Percentiles rank a stretch among this genome's conserved stretches.
Conservation (phyloP, 2,888 invertebrate species). For the Athalia rosae region DNA sequence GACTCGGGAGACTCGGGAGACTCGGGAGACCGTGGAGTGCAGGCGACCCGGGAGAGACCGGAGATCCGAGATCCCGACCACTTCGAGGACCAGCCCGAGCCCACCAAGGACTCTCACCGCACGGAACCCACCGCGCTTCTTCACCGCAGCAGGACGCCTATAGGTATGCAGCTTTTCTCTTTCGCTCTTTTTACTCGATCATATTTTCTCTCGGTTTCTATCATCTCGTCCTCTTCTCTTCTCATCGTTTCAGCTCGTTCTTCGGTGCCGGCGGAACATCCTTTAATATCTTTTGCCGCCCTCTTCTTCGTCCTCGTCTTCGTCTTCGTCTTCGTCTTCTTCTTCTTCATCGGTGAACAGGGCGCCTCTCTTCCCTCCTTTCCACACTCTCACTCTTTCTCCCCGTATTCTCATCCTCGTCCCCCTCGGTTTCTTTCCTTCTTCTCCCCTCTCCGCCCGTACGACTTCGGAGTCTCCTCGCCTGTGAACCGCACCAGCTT, state of each 20-base stretch:
- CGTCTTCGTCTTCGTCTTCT: conserved; percentile 14
- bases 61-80: not conserved
- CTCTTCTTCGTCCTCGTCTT: conserved; percentile 48
- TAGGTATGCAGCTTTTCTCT: conserved; percentile 46
- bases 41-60: not conserved
- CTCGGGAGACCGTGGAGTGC: not conserved
- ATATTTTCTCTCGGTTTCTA: conserved; percentile 47
- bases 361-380: conserved; percentile 44
- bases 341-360: conserved; percentile 44
- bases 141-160: conserved; percentile 36
- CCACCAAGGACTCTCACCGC: conserved; percentile 40
- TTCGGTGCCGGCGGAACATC: conserved; percentile 62
- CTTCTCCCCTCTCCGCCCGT: conserved; percentile 44
- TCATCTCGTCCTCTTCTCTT: conserved; percentile 46
- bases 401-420: too few relatives aligned
- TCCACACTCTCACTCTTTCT: conserved; percentile 42
- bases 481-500: conserved; percentile 48
- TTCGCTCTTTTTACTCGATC: conserved; percentile 44
- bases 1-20: conserved; percentile 2
- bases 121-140: conserved; percentile 34
- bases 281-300: conserved; percentile 68
- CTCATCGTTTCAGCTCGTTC: conserved; percentile 44
- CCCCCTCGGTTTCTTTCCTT: conserved; percentile 44
- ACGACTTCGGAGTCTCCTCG: conserved; percentile 38
- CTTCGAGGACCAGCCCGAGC: not conserved